Evolutionary conservation across 1,140 invertebrate genomes (phyloP).

Genomic region (Drosophila chauvacae): DNA sequence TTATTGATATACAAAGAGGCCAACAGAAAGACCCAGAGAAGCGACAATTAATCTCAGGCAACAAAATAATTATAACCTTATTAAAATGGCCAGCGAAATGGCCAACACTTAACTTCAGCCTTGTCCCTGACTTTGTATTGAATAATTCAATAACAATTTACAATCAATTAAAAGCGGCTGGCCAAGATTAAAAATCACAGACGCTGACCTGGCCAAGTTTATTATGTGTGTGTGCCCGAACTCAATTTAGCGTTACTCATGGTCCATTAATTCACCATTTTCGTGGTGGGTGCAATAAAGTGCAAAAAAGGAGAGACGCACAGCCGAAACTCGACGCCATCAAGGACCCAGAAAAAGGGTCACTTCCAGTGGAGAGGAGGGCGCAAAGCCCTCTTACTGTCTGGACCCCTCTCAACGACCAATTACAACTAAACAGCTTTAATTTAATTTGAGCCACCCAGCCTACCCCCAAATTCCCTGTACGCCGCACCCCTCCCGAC

Average conservation of each 20-base stretch:
- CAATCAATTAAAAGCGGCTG: conserved; percentile 43
- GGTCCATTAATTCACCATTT: conserved; percentile 79
- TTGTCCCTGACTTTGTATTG: conserved; percentile 32
- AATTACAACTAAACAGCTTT: conserved; percentile 83
- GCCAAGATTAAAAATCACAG: conserved; percentile 63
- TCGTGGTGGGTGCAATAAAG: conserved; percentile 74
- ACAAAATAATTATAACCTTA: conserved; percentile 47
- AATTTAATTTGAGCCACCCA: conserved; percentile 78
- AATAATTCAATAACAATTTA: conserved; percentile 52
- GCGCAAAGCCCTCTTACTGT: conserved; percentile 20
- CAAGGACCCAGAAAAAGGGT: conserved; percentile 69
- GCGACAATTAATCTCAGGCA: conserved; percentile 38
- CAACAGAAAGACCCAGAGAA: not conserved
- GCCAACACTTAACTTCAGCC: conserved; percentile 34
- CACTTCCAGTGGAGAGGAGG: conserved; percentile 50
- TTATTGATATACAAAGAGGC: conserved; percentile 25
- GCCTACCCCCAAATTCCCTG: conserved; percentile 15
- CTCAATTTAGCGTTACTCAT: conserved; percentile 80
- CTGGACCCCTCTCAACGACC: conserved; percentile 75
- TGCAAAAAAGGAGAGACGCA: conserved; percentile 32
- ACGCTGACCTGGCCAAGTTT: conserved; percentile 60
- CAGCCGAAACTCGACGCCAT: conserved; percentile 39
- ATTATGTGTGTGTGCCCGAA: conserved; percentile 54
- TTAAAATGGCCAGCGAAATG: conserved; percentile 23
- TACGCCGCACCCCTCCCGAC: not conserved